Conservation (phyloP, 1,140 invertebrate species). For the Venustaconcha ellipsiformis region DNA sequence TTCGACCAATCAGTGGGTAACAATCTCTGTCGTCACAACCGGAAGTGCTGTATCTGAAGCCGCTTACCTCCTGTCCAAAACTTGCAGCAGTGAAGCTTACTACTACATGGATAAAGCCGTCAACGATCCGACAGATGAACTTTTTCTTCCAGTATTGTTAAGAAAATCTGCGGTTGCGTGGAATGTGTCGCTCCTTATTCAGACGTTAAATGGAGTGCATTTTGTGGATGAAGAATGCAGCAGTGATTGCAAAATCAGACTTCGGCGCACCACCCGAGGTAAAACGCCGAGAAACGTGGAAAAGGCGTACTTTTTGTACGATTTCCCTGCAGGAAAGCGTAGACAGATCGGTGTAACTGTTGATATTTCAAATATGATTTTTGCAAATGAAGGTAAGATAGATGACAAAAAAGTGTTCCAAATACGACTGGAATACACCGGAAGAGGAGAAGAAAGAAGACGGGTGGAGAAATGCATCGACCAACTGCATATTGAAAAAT, state of each 20-base stretch:
- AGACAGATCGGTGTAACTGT: conserved; percentile 43
- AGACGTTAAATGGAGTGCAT: conserved; percentile 34
- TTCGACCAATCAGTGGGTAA: conserved; percentile 50
- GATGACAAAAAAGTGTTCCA: conserved; percentile 34
- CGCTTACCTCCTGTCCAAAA: conserved; percentile 50
- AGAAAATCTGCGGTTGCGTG: conserved; percentile 53
- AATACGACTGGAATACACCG: conserved; percentile 41
- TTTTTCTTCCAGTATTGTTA: conserved; percentile 55
- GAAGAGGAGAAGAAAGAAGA: conserved; percentile 30
- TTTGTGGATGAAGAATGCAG: conserved; percentile 40
- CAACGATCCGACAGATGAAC: conserved; percentile 38
- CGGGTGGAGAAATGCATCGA: conserved; percentile 28
- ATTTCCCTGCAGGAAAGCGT: conserved; percentile 40
- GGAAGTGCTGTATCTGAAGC: conserved; percentile 45
- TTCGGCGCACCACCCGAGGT: conserved; percentile 3
- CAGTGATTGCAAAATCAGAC: conserved; percentile 43
- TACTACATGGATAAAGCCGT: conserved; percentile 47
- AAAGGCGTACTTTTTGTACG: conserved; percentile 50
- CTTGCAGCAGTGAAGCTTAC: conserved; percentile 55
- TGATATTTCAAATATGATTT: conserved; percentile 7
- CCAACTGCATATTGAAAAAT: conserved; percentile 31
- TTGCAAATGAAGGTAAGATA: conserved; percentile 1
- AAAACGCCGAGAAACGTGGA: not conserved
- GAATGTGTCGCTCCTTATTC: conserved; percentile 43
- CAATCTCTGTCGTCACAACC: conserved; percentile 49